A percentile compares a stretch with the other conserved stretches of the same genome.
These are phyloP conservation scores for Taenioides sp. DNA, from an alignment of 2,797 vertebrate genomes.

Conservation along the genomic window DNA sequence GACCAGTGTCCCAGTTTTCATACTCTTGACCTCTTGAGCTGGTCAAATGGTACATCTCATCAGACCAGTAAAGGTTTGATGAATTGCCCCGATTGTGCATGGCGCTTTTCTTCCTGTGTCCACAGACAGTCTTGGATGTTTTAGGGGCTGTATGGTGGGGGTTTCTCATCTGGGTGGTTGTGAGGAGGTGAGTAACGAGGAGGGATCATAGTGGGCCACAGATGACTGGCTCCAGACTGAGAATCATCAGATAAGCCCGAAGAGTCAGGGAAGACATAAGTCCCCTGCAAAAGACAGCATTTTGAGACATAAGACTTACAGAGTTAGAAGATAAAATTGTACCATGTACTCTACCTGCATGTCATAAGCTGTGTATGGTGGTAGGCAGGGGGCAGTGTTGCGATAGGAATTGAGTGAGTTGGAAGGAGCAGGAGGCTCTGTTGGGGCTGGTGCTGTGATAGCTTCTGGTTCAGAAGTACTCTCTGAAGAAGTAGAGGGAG, in stretches of 20 bases:
- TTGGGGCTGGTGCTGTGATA: constrained; percentile 77
- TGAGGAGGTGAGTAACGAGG: constrained; percentile 95
- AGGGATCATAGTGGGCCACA: constrained; percentile 91
- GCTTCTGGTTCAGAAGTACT: constrained; percentile 87
- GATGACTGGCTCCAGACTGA: constrained; percentile 90
- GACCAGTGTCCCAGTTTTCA: constrained; percentile 29
- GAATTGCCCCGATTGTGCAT: constrained; percentile 25
- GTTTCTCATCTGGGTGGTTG: constrained; percentile 95
- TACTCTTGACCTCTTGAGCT: constrained; percentile 22
- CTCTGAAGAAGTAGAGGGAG: constrained; percentile 83
- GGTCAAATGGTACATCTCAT: constrained; percentile 2
- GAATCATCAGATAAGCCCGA: constrained; percentile 92
- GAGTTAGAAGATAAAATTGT: neutral
- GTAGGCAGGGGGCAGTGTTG: constrained; percentile 91
- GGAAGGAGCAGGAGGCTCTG: constrained; percentile 81
- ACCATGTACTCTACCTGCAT: constrained; percentile 83
- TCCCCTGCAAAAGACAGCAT: constrained; percentile 72
- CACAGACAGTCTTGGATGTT: constrained; percentile 1
- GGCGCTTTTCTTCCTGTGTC: constrained; percentile 29
- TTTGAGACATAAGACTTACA: neutral
- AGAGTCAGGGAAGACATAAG: constrained; percentile 85
- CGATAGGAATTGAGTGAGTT: constrained; percentile 85
- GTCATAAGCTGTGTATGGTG: constrained; percentile 94
- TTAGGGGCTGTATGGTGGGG: constrained; percentile 95
- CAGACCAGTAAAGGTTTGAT: constrained; percentile 8